Evolutionary conservation across 2,797 vertebrate genomes (phyloP).

Genomic region (Sitta carolinensis): DNA sequence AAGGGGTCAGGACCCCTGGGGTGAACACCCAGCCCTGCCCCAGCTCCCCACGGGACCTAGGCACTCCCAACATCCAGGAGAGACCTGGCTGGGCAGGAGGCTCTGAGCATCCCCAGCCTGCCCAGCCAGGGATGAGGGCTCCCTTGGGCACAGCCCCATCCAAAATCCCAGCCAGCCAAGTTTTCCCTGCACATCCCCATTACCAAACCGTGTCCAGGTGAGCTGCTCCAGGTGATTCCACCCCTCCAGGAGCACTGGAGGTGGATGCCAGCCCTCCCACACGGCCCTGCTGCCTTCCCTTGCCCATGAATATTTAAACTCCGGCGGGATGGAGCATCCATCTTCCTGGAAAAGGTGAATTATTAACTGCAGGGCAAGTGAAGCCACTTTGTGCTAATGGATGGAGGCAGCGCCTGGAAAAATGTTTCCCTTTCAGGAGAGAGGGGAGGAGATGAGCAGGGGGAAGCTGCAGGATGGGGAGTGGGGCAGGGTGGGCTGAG

Average conservation of each 20-base stretch:
- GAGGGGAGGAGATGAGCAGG: rapidly evolving
- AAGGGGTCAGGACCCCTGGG: neutral
- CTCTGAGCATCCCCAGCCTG: rapidly evolving
- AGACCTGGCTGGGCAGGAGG: neutral
- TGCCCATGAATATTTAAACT: slow-evolving; percentile 57
- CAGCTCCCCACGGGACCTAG: neutral
- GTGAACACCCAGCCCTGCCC: neutral
- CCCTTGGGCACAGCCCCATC: neutral
- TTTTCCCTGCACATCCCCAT: rapidly evolving
- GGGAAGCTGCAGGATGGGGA: neutral
- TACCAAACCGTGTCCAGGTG: neutral
- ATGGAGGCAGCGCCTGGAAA: slow-evolving; percentile 3
- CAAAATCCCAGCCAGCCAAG: neutral
- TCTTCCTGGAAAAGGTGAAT: slow-evolving; percentile 59
- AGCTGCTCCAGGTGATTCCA: neutral
- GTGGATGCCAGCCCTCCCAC: neutral
- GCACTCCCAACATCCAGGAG: neutral
- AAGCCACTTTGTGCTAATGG: slow-evolving; percentile 55
- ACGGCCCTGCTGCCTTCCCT: neutral
- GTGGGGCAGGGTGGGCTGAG: neutral
- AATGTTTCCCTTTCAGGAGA: slow-evolving; percentile 32
- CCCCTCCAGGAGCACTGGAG: rapidly evolving
- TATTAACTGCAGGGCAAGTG: slow-evolving; percentile 47
- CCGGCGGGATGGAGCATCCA: neutral
- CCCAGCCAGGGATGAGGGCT: neutral